Evolutionary conservation across 1,140 invertebrate genomes (phyloP), one percentile per base, ranked within the genome.

Genomic region (Cecropterus lyciades): DNA sequence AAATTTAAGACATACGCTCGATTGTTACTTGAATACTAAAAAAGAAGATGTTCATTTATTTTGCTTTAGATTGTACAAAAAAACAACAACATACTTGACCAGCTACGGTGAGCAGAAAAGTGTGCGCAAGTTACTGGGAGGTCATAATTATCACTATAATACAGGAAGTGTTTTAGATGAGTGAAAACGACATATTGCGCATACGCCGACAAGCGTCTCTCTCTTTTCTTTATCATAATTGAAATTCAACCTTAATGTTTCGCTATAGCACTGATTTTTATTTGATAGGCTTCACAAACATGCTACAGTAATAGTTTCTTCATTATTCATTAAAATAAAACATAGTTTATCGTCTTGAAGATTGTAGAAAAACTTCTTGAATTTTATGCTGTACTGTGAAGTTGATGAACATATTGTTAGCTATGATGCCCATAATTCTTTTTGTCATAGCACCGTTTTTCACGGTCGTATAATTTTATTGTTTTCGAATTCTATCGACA

Each of bases 111-210:
- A 51, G 20, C 48, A 51, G 48, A 51, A 51, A 51, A 51, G 74
- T 85, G 85, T 91, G 86, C 88, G 86, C 88, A 82, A 78, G 62
- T 69, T 89, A 91, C 86, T 73, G 89, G 88, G 86, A 75, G 65
- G 62, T 30, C 82, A 91, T 82, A 70, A 70, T 51, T 51, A 27
- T 2, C 2, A 24, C 30, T 24, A 24, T 24, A 33, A 33, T 33
- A 33, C 8, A 27, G 15, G 20, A 27, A 51, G 20, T 24, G 20
- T n/a, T 24, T 27, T n/a, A 11, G 7, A 16, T 27, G 20, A 51
- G 20, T 51, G 48, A 51, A 51, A 51, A 27, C 48, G 20, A 30
- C 24, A 52, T 30, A 30, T 3, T 52, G 49, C 49, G 49, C 49
- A 30, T 30, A 17, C 49, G 49, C 49, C n/a, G 24, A 30, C 10